These are phyloP conservation scores for Melolontha melolontha DNA, from an alignment of 2,888 invertebrate genomes.

Conservation along the genomic window DNA sequence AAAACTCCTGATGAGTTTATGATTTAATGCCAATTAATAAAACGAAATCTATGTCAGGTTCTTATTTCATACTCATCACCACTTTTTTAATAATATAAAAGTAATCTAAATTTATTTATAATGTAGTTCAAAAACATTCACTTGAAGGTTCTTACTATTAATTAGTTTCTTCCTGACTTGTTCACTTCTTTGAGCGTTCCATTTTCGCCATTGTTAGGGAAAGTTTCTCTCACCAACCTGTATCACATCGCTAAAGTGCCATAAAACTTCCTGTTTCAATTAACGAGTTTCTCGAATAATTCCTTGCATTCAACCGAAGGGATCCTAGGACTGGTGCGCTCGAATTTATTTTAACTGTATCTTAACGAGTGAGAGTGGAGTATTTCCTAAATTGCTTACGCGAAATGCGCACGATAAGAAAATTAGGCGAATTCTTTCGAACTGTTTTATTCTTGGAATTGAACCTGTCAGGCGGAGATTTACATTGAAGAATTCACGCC, in stretches of 20 bases:
- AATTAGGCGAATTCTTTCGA: slow-evolving; percentile 52
- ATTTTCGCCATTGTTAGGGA: neutral
- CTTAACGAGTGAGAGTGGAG: slow-evolving; percentile 44
- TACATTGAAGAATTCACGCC: slow-evolving; percentile 48
- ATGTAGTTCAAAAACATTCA: no score
- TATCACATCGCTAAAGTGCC: slow-evolving; percentile 11
- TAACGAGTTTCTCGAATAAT: slow-evolving; percentile 48
- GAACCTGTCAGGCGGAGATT: slow-evolving; percentile 50
- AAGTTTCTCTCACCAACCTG: neutral
- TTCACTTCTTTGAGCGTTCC: neutral
- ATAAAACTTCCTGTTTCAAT: slow-evolving; percentile 47
- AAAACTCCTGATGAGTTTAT: no score
- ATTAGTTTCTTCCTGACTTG: neutral
- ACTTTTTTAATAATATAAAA: no score
- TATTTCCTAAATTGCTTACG: slow-evolving; percentile 51
- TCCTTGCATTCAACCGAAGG: slow-evolving; percentile 47
- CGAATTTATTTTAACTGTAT: slow-evolving; percentile 50
- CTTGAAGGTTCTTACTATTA: no score
- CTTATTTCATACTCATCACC: no score
- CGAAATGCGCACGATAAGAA: slow-evolving; percentile 51
- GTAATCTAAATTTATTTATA: no score
- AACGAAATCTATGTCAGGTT: no score
- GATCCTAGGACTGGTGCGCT: slow-evolving; percentile 42
- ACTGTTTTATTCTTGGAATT: slow-evolving; percentile 51
- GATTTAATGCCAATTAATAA: no score